Evolutionary conservation across 2,113 vertebrate genomes (phyloP).

Genomic region (Oreotrochilus melanogaster): DNA sequence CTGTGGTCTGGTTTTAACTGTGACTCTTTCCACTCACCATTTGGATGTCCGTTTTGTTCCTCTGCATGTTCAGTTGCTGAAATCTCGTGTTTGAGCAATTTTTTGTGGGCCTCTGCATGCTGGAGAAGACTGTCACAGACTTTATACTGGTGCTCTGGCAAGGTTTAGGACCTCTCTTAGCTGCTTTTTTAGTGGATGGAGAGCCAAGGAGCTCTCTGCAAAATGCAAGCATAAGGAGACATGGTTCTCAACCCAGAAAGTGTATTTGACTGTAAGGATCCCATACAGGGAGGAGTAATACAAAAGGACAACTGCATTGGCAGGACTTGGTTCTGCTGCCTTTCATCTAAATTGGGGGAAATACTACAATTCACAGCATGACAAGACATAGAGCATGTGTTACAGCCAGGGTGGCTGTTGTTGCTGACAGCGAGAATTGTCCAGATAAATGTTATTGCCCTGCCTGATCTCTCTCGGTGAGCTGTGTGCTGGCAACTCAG

Average conservation of each 20-base stretch:
- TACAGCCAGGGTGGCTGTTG: background rate
- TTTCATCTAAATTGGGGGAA: background rate
- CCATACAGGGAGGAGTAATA: background rate
- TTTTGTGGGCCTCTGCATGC: background rate
- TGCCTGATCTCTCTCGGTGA: background rate
- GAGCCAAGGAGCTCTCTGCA: background rate
- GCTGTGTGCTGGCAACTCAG: background rate
- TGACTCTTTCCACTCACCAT: constrained; percentile 65
- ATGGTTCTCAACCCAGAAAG: background rate
- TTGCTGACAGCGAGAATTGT: background rate
- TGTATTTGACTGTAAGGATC: background rate
- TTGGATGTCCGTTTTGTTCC: constrained; percentile 63
- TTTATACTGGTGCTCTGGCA: background rate
- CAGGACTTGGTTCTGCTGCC: background rate
- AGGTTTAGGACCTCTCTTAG: background rate
- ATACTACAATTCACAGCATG: background rate
- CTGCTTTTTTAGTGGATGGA: background rate
- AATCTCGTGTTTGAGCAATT: constrained; percentile 57
- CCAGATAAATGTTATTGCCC: background rate
- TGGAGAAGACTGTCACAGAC: background rate
- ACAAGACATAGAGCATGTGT: background rate
- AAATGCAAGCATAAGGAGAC: background rate
- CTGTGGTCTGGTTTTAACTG: constrained; percentile 74
- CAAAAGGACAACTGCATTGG: accelerated
- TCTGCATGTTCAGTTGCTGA: constrained; percentile 51